Evolutionary conservation across 1,140 invertebrate genomes (phyloP).

Genomic region (Lineus longissimus): DNA sequence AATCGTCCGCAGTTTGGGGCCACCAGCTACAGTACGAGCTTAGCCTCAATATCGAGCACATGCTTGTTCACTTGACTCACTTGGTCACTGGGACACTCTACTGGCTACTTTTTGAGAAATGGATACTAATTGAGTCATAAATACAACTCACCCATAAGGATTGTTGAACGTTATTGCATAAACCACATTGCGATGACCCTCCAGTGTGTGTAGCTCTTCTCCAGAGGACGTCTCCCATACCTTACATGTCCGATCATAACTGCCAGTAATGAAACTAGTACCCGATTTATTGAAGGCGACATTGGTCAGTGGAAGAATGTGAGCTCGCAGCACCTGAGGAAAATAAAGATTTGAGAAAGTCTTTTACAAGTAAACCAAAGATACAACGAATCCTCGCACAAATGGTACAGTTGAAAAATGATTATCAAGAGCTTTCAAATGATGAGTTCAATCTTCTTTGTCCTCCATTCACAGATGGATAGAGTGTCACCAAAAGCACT

Average conservation of each 20-base stretch:
- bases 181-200: slow-evolving; percentile 76
- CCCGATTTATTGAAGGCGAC: slow-evolving; percentile 70
- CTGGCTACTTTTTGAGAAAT: too few relatives aligned
- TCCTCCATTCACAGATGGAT: too few relatives aligned
- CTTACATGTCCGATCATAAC: slow-evolving; percentile 81
- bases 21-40: too few relatives aligned
- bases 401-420: not conserved
- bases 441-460: too few relatives aligned
- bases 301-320: slow-evolving; percentile 75
- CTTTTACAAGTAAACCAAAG: not conserved
- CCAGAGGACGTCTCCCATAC: slow-evolving; percentile 74
- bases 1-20: too few relatives aligned
- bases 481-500: too few relatives aligned
- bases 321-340: slow-evolving; percentile 64
- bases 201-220: slow-evolving; percentile 64
- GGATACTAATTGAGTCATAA: too few relatives aligned
- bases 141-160: slow-evolving; percentile 64
- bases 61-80: too few relatives aligned
- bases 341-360: slow-evolving; percentile 18
- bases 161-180: slow-evolving; percentile 75
- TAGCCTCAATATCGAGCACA: too few relatives aligned
- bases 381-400: not conserved
- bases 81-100: too few relatives aligned
- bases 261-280: slow-evolving; percentile 73
- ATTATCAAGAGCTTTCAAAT: too few relatives aligned